Evolutionary conservation across 2,797 vertebrate species (phyloP).

Genomic region (Micrastur ruficollis): DNA sequence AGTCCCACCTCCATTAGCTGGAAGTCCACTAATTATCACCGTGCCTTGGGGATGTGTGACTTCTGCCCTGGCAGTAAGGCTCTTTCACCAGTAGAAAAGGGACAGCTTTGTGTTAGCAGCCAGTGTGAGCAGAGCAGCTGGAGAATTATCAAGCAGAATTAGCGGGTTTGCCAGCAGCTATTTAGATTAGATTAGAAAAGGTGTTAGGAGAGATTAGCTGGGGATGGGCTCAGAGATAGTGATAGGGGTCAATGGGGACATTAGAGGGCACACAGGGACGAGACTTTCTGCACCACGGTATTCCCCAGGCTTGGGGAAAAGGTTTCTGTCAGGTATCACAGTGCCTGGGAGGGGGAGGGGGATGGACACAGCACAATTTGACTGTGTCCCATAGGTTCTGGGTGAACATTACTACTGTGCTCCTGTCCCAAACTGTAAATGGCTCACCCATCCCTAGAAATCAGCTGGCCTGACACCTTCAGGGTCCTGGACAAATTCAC

Average conservation of each 20-base stretch:
- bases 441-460: not conserved
- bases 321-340: not conserved
- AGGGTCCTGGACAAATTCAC: not conserved
- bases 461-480: not conserved
- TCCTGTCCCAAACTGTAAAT: not conserved
- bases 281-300: not conserved
- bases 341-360: not conserved
- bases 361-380: not conserved
- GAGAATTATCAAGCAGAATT: conserved; percentile 11
- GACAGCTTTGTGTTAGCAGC: not conserved
- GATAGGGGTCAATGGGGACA: conserved; percentile 47
- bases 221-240: not conserved
- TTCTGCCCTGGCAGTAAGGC: not conserved
- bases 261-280: not conserved
- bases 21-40: not conserved
- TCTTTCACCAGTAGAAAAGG: not conserved
- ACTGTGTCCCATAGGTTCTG: accelerated
- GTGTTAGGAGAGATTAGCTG: conserved; percentile 50
- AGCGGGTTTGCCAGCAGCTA: conserved; percentile 13
- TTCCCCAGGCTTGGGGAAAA: not conserved
- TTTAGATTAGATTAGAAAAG: conserved; percentile 46
- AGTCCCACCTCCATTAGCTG: accelerated
- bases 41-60: accelerated
- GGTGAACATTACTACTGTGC: accelerated
- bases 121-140: not conserved